Percentiles rank a stretch among this genome's conserved stretches.
These are phyloP conservation scores for Pampus argenteus DNA, from an alignment of 2,797 vertebrate genomes.

Conservation along the genomic window DNA sequence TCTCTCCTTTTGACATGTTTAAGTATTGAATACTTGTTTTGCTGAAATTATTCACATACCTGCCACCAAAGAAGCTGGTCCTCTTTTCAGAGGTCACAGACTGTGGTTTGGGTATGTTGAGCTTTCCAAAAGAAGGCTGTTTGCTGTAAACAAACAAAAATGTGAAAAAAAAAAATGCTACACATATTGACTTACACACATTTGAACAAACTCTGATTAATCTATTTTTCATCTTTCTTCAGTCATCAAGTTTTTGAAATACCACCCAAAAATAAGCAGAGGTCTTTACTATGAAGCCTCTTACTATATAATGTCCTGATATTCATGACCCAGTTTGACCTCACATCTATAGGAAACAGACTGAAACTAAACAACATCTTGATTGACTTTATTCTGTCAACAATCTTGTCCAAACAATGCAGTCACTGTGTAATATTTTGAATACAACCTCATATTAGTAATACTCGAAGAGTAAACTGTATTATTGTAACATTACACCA, in stretches of 20 bases:
- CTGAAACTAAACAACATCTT: not conserved
- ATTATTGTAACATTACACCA: too few species aligned
- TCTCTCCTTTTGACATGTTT: slow-evolving; percentile 2
- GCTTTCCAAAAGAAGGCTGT: slow-evolving; percentile 88
- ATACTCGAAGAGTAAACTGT: too few species aligned
- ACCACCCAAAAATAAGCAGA: not conserved
- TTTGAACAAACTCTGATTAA: not conserved
- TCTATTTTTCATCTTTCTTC: not conserved
- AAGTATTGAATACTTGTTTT: not conserved
- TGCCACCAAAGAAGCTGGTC: slow-evolving; percentile 89
- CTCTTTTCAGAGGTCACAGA: slow-evolving; percentile 89
- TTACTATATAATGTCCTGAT: not conserved
- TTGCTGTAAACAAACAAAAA: slow-evolving; percentile 81
- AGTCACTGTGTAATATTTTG: too few species aligned
- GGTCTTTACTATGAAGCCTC: not conserved
- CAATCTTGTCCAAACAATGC: not conserved
- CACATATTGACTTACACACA: not conserved
- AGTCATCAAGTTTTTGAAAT: not conserved
- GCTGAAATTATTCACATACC: slow-evolving; percentile 48
- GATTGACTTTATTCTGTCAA: not conserved
- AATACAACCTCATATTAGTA: not conserved
- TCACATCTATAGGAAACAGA: not conserved
- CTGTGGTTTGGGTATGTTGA: slow-evolving; percentile 86
- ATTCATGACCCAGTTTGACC: not conserved
- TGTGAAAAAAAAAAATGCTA: not conserved